Evolutionary conservation across 30 jellyfish, hydroid and myxozoan genomes (phyloP).

Genomic region (Pelagia noctiluca): DNA sequence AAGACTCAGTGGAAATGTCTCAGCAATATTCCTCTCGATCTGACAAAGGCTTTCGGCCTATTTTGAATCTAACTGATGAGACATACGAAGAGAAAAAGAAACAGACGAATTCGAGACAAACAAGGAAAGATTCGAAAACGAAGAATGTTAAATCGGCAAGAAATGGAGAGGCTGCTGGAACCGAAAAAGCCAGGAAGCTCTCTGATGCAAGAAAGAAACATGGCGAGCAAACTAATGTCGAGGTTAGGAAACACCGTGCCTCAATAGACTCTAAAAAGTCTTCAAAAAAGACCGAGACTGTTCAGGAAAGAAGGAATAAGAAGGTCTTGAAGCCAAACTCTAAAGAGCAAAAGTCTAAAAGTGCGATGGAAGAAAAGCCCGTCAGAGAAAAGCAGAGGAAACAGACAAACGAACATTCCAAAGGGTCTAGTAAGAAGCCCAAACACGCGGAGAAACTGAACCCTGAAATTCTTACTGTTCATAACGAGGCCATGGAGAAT

Average conservation of each 20-base stretch:
- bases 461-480: background rate
- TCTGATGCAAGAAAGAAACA: background rate
- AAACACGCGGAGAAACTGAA: constrained; percentile 1
- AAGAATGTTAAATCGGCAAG: background rate
- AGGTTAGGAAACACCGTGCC: background rate
- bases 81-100: constrained; percentile 10
- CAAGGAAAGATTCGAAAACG: background rate
- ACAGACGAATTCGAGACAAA: background rate
- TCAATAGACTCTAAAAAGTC: constrained; percentile 1
- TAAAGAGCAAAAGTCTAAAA: background rate
- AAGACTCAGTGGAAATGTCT: constrained; percentile 29
- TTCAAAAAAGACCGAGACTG: background rate
- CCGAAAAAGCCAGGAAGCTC: background rate
- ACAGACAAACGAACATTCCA: background rate
- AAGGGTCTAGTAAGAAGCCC: background rate
- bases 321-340: constrained; percentile 3
- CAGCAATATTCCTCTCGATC: constrained; percentile 47
- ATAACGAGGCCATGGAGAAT: constrained; percentile 7
- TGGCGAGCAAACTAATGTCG: background rate
- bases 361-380: background rate
- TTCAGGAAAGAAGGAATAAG: background rate
- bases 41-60: constrained; percentile 71
- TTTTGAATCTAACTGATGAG: constrained; percentile 60
- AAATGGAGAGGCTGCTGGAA: background rate
- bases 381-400: constrained; percentile 10